Evolutionary conservation across 2,113 vertebrate genomes (phyloP).

Genomic region (Synodontis membranacea): DNA sequence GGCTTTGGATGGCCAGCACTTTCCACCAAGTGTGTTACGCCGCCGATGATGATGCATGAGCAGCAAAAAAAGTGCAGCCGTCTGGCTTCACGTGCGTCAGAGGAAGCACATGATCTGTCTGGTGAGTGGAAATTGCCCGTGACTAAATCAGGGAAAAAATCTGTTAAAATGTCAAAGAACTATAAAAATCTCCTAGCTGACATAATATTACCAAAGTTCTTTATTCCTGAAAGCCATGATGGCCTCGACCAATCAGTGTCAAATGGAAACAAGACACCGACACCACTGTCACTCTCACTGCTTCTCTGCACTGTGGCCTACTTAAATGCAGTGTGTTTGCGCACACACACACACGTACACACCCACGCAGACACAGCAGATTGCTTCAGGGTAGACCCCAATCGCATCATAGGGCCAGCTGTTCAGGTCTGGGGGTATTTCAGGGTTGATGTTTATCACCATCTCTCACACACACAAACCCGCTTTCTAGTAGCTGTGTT

Average conservation of each 20-base stretch:
- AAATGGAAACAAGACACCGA: constrained; percentile 2
- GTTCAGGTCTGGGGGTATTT: constrained; percentile 39
- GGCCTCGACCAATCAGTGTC: background rate
- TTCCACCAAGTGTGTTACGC: too few species aligned
- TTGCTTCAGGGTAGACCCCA: constrained; percentile 32
- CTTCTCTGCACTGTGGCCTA: constrained; percentile 2
- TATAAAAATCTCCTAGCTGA: background rate
- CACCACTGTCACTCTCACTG: constrained; percentile 21
- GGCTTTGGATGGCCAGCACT: too few species aligned
- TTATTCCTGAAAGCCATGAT: background rate
- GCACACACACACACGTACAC: constrained; percentile 18
- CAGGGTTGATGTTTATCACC: constrained; percentile 36
- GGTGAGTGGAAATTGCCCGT: too few species aligned
- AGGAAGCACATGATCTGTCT: too few species aligned
- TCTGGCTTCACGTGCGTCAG: too few species aligned
- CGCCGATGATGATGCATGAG: too few species aligned
- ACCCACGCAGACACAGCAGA: constrained; percentile 21
- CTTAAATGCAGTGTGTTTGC: constrained; percentile 2
- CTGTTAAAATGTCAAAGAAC: background rate
- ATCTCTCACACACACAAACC: constrained; percentile 20
- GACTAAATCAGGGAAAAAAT: too few species aligned
- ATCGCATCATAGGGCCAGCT: constrained; percentile 49
- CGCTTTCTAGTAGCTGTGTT: constrained; percentile 38
- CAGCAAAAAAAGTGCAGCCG: too few species aligned
- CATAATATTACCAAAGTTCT: background rate